Evolutionary conservation across 2,113 vertebrate genomes (phyloP).

Genomic region (Aleadryas rufinucha): DNA sequence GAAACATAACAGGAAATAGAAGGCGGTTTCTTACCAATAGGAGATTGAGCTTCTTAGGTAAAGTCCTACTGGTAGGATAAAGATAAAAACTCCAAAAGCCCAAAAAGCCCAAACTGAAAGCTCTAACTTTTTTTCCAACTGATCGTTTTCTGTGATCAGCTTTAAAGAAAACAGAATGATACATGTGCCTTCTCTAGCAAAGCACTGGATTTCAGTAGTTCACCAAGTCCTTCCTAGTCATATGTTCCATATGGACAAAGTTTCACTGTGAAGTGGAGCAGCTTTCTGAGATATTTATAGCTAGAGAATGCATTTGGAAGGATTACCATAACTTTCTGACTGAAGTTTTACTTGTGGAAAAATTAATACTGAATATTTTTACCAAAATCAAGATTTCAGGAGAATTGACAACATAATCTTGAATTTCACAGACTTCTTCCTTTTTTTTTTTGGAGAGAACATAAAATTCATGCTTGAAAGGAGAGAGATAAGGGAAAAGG

Average conservation of each 20-base stretch:
- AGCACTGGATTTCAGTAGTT: constrained; percentile 21
- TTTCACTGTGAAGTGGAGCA: constrained; percentile 40
- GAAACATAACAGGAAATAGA: not conserved
- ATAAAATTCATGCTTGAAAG: not conserved
- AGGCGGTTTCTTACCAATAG: not conserved
- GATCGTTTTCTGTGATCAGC: not conserved
- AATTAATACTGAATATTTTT: constrained; percentile 38
- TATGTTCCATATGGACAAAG: constrained; percentile 55
- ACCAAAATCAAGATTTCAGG: constrained; percentile 10
- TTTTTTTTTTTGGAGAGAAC: not conserved
- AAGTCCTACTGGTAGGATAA: not conserved
- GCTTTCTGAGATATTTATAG: constrained; percentile 44
- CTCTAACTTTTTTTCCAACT: not conserved
- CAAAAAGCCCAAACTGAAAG: not conserved
- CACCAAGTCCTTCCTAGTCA: constrained; percentile 37
- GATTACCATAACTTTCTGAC: constrained; percentile 32
- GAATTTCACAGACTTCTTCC: constrained; percentile 1
- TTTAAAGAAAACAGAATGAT: not conserved
- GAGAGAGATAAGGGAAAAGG: not conserved
- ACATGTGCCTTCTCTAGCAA: not conserved
- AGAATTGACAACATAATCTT: not conserved
- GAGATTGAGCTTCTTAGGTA: not conserved
- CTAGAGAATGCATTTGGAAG: constrained; percentile 35
- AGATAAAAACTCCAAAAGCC: not conserved
- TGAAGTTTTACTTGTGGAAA: constrained; percentile 36